A percentile compares a stretch with the other conserved stretches of the same genome.
These are phyloP conservation scores for Rhinoraja longicauda DNA, from an alignment of 2,797 vertebrate genomes.

Conservation along the genomic window DNA sequence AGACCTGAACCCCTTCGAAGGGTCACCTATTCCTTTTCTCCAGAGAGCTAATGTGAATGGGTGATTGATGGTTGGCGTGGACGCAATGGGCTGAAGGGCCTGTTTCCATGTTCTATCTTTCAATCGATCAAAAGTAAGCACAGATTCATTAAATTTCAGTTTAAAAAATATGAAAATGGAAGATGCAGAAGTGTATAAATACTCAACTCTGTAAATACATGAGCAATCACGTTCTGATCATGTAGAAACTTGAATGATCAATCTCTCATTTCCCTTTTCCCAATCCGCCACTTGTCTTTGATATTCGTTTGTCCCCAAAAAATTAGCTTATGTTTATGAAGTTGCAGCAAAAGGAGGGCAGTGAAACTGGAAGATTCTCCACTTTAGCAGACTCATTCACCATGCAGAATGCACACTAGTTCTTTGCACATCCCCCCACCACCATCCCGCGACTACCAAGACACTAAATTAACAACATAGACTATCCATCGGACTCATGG, in stretches of 20 bases:
- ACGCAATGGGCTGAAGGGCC: too few relatives aligned
- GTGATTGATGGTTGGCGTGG: too few relatives aligned
- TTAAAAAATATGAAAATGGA: neutral
- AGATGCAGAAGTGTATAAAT: neutral
- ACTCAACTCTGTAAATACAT: neutral
- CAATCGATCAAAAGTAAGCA: neutral
- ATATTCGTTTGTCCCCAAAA: neutral
- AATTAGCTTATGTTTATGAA: neutral
- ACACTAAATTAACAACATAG: neutral
- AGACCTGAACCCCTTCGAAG: too few relatives aligned
- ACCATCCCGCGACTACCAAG: neutral
- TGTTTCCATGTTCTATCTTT: too few relatives aligned
- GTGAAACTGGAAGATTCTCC: neutral
- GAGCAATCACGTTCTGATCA: neutral
- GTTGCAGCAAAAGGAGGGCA: neutral
- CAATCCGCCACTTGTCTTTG: neutral
- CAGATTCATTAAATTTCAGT: neutral
- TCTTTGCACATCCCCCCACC: neutral
- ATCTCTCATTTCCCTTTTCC: neutral
- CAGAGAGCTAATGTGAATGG: too few relatives aligned
- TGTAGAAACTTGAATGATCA: neutral
- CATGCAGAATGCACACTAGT: neutral
- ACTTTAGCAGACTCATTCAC: neutral
- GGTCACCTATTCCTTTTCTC: too few relatives aligned
- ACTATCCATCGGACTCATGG: neutral